Percentiles rank a stretch among this genome's conserved stretches.
Evolutionary conservation across 2,797 vertebrate genomes (phyloP).

Genomic region (Pangasius mekongensis): DNA sequence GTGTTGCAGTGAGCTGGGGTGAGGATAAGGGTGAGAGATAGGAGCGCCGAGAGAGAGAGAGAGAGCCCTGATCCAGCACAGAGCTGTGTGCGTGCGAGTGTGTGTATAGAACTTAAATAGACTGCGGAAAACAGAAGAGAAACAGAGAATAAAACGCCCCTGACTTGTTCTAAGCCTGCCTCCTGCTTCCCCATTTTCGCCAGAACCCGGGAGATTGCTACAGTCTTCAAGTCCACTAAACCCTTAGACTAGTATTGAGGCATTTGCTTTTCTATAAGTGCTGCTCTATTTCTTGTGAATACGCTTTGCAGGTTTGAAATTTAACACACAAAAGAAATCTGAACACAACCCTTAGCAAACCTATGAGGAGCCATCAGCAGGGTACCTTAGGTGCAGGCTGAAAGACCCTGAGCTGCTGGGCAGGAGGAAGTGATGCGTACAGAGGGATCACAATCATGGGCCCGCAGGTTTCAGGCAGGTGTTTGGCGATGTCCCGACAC

Average conservation of each 20-base stretch:
- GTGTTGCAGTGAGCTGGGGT: too few species aligned
- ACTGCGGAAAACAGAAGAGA: too few species aligned
- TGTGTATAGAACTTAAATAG: too few species aligned
- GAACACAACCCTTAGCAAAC: not conserved
- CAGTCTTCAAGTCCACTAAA: not conserved
- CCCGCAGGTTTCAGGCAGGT: conserved; percentile 85
- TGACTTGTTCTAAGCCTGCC: too few species aligned
- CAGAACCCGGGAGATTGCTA: too few species aligned
- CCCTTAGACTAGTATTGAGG: not conserved
- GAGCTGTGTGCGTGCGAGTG: too few species aligned
- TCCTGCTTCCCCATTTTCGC: too few species aligned
- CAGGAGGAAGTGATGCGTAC: conserved; percentile 91
- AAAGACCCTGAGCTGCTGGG: conserved; percentile 92
- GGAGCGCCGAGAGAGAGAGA: too few species aligned
- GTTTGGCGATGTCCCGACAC: conserved; percentile 89
- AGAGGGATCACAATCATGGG: conserved; percentile 87
- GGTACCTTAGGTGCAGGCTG: conserved; percentile 86
- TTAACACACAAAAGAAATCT: not conserved
- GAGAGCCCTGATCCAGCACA: too few species aligned
- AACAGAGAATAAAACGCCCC: too few species aligned
- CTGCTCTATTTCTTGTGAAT: not conserved
- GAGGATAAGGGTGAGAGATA: too few species aligned
- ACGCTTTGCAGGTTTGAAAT: not conserved
- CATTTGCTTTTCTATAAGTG: not conserved
- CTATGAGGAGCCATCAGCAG: not conserved